Evolutionary conservation across 1,140 invertebrate species (phyloP).

Genomic region (Anoplophora glabripennis): DNA sequence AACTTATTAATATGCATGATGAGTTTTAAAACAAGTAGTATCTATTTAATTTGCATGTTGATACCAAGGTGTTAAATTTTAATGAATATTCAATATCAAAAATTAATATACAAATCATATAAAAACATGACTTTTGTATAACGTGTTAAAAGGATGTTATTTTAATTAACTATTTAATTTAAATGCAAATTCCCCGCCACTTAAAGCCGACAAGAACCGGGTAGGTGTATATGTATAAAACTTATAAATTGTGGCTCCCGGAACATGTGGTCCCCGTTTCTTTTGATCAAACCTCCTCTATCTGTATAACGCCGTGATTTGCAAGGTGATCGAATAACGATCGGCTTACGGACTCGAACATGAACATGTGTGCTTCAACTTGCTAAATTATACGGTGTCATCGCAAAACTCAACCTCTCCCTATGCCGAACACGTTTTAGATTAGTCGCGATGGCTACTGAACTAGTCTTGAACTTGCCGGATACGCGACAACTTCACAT

Average conservation of each 20-base stretch:
- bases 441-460: constrained; percentile 29
- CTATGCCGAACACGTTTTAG: constrained; percentile 33
- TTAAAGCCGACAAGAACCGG: constrained; percentile 9
- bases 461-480: constrained; percentile 2
- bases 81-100: too few relatives aligned
- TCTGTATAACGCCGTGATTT: not conserved
- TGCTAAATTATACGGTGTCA: constrained; percentile 31
- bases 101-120: not conserved
- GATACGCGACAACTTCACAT: too few relatives aligned
- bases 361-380: constrained; percentile 13
- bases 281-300: not conserved
- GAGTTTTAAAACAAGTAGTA: too few relatives aligned
- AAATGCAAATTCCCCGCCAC: constrained; percentile 7
- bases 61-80: too few relatives aligned
- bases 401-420: constrained; percentile 19
- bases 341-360: not conserved
- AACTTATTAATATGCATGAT: too few relatives aligned
- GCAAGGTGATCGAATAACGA: not conserved
- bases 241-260: not conserved
- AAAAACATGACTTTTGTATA: constrained; percentile 1
- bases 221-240: not conserved
- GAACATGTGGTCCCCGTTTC: not conserved
- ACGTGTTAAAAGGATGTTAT: constrained; percentile 5
- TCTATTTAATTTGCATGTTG: too few relatives aligned
- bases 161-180: constrained; percentile 14